These are phyloP conservation scores for Osedax frankpressi DNA, from an alignment of 2,888 invertebrate species.

Conservation along the genomic window DNA sequence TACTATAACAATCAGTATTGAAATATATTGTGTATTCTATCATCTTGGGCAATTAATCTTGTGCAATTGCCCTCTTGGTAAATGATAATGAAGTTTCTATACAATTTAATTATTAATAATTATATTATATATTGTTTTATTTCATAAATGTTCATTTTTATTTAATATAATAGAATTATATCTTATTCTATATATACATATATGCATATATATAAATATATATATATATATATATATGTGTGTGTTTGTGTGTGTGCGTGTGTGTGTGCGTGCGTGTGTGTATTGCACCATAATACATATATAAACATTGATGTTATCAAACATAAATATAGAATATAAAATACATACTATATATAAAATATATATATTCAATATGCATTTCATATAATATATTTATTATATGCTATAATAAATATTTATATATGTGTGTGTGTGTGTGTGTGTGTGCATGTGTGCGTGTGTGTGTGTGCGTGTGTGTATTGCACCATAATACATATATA, in stretches of 20 bases:
- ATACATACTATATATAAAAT: not conserved
- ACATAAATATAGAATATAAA: not conserved
- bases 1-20: too few species aligned
- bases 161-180: too few species aligned
- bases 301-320: not conserved
- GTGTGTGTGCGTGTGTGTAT: not conserved
- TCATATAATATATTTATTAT: conserved; percentile 98
- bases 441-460: conserved; percentile 21
- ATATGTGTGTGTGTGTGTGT: conserved; percentile 56
- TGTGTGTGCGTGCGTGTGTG: not conserved
- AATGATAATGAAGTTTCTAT: too few species aligned
- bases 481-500: not conserved
- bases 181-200: not conserved
- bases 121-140: too few species aligned
- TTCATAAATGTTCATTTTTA: too few species aligned
- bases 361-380: too few species aligned
- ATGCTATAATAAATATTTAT: conserved; percentile 93
- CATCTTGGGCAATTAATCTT: too few species aligned
- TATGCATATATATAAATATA: not conserved
- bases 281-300: not conserved
- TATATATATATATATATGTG: not conserved
- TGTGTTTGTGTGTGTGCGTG: not conserved
- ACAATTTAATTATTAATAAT: too few species aligned
- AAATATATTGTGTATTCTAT: too few species aligned
- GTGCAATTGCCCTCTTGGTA: too few species aligned